Evolutionary conservation across 2,797 vertebrate species (phyloP), one percentile per base, ranked within the genome.

Genomic region (Streptopelia turtur): DNA sequence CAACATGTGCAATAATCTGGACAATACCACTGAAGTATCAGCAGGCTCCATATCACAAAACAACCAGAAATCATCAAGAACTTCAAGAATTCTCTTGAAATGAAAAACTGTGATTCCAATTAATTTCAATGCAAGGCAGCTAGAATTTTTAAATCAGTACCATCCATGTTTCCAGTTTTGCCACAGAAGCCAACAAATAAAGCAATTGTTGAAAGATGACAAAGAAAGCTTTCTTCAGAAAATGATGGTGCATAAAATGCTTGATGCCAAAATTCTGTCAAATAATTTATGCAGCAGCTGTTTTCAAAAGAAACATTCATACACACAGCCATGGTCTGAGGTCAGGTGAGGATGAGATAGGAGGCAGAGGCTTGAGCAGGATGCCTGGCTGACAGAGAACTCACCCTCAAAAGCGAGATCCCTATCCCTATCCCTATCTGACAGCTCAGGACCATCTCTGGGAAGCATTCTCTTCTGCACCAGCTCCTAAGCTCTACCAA

Each of bases 221-320:
- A 96, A 97, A 94, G 93, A 72, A 93, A 74, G 87, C 95, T 93
- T 91, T 97, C 93, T 96, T 86, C 17, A 4, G 86, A 90, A 96
- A 94, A 94, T 25, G 74, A 93, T 90, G 74, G 85, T 56, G 83
- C 50, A 90, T 35, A 70, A 94, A 94, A 83, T 5, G 25, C 28
- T 41, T 11, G 56, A 96, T 90, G 94, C 93, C 95, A 96, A 95
- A 94, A 94, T 87, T 93, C 89, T 93, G 85, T 57, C 93, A 74
- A 83, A 88, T 93, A 95, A 86, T 95, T 94, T 74, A 94, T 91
- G 89, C 94, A 89, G 93, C 93, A 95, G 95, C 94, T 96, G 91
- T 86, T 97, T 94, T 97, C 94, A 96, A 95, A 96, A 86, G 94
- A 79, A 94, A 94, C 83, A 89, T 93, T 95, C 91, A 94, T 63